Evolutionary conservation across 2,113 vertebrate genomes (phyloP), one percentile per base, ranked within the genome.

Genomic region (Thalassoma bifasciatum): DNA sequence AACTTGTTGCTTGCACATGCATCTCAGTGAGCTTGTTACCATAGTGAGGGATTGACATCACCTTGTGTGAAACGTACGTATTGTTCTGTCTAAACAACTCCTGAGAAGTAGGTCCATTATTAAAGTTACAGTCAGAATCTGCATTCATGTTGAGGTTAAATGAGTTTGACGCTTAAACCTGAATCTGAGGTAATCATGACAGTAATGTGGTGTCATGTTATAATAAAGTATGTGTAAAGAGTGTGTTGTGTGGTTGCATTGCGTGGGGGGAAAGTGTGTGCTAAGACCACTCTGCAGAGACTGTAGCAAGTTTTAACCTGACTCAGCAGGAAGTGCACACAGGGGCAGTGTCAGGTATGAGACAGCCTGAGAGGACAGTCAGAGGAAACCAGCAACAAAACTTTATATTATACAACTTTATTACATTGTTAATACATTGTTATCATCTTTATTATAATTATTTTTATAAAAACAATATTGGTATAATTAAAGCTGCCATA

Each of bases 281-380:
- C 53, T 75, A 61, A 74, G 85, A 85, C 82, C 78, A 73, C 73
- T 67, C 22, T 42, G 62, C 47, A 68, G 34, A 72, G 4, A 8
- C 52, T 62, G 1, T 0, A 26, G 30, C 3, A 17, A 46, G 0
- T 0, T 0, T 11, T 66, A 23, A 30, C 5, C 22, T 56, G 44
- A 54, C 24, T 21, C 10, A 0, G 12, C 66, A 83, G 75, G 76
- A 78, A 84, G 34, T 66, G 34, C 38, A n/a, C 2, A 40, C 40
- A 23, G 30, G 3, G 38, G 22, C 10, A 46, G 38, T 10, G 61
- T 67, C 2, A 53, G 13, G 8, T 61, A 16, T 23, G 22, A 7
- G 2, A 49, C 6, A 9, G 0, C 23, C 22, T n/a, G 30, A 49
- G 1, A 3, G n/a, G 21, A 54, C 37, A 4, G 23, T 24, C 8